Conservation (phyloP, 2,888 invertebrate species). For the Catocala nupta region DNA sequence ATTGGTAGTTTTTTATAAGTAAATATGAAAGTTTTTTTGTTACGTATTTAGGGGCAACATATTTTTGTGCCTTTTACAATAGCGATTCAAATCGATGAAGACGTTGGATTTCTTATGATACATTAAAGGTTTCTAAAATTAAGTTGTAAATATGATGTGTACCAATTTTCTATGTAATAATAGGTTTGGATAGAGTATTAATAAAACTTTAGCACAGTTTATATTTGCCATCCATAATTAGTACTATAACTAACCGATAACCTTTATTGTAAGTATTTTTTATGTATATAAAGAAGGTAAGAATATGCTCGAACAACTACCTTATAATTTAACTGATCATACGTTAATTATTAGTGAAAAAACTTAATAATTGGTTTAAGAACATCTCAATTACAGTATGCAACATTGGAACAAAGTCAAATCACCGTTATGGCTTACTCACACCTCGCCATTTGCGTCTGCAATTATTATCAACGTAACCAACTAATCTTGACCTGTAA, state of each 20-base stretch:
- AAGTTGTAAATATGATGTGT: too few species aligned
- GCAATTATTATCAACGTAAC: slow-evolving; percentile 71
- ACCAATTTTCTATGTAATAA: too few species aligned
- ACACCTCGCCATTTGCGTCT: slow-evolving; percentile 69
- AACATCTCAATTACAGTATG: slow-evolving; percentile 38
- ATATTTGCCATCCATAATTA: background rate
- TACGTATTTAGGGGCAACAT: background rate
- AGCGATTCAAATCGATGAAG: too few species aligned
- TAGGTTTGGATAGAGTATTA: too few species aligned
- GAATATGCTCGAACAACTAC: background rate
- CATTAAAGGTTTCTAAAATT: too few species aligned
- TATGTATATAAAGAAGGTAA: background rate
- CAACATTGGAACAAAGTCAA: slow-evolving; percentile 56
- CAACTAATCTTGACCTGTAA: slow-evolving; percentile 55
- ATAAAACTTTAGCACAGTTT: too few species aligned
- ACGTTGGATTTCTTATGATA: too few species aligned
- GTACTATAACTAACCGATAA: background rate
- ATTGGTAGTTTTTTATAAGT: background rate
- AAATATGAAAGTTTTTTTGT: background rate
- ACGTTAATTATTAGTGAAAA: slow-evolving; percentile 7
- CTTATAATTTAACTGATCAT: slow-evolving; percentile 15
- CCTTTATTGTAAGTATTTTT: background rate
- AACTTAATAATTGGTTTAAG: slow-evolving; percentile 20
- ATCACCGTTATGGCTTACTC: slow-evolving; percentile 76
- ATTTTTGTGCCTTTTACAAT: too few species aligned